phyloP scores from a whole-genome alignment of 2,888 invertebrate genomes.

The Stictocephala bisonia region DNA sequence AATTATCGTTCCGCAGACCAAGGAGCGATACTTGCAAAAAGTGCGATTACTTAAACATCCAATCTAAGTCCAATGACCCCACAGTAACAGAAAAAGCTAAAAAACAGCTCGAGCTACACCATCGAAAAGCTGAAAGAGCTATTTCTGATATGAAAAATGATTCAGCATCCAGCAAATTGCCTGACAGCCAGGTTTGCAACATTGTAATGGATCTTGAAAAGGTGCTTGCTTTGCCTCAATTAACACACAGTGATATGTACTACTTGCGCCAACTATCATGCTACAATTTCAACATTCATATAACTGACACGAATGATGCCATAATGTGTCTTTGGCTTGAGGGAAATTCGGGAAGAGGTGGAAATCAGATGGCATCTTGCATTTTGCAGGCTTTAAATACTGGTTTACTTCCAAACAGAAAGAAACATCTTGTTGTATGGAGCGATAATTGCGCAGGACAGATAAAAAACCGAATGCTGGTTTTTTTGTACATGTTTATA shows the following conservation, averaged over 20 bases:
- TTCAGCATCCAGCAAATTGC: not conserved
- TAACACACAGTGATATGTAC: slow-evolving; percentile 60
- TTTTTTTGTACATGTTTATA: slow-evolving; percentile 41
- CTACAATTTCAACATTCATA: slow-evolving; percentile 56
- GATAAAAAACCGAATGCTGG: slow-evolving; percentile 45
- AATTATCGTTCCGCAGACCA: too few species aligned
- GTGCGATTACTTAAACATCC: too few species aligned
- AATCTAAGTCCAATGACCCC: too few species aligned
- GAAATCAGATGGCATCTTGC: slow-evolving; percentile 34
- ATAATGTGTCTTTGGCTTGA: slow-evolving; percentile 58
- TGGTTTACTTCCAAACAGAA: slow-evolving; percentile 27
- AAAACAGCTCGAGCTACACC: not conserved
- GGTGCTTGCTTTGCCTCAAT: slow-evolving; percentile 10
- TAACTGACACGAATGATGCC: slow-evolving; percentile 53
- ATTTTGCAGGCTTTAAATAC: slow-evolving; percentile 11
- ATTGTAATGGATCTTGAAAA: slow-evolving; percentile 16
- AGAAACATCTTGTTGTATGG: slow-evolving; percentile 37
- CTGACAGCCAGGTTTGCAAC: slow-evolving; percentile 1
- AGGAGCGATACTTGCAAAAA: too few species aligned
- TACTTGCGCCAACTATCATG: slow-evolving; percentile 57
- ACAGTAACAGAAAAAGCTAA: too few species aligned
- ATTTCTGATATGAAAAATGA: not conserved
- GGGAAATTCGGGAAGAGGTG: slow-evolving; percentile 22
- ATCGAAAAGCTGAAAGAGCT: not conserved
- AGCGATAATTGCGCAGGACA: slow-evolving; percentile 45